Evolutionary conservation across 2,888 invertebrate genomes (phyloP).

Genomic region (Thymelicus lineola): DNA sequence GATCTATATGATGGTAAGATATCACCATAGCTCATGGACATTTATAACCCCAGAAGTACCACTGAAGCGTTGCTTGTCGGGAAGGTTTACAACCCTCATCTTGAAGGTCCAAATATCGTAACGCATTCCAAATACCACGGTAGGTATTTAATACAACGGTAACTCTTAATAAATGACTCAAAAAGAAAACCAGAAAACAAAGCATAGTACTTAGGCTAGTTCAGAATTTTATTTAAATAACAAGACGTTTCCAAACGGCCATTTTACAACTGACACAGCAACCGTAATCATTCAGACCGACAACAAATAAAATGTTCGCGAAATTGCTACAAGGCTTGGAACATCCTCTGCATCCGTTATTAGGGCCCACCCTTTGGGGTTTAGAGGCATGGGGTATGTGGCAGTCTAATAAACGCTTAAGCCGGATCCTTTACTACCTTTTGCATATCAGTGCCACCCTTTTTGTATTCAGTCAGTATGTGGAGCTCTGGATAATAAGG

Average conservation of each 20-base stretch:
- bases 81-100: no score
- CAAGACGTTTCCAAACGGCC: background rate
- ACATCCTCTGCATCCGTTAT: conserved; percentile 54
- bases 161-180: background rate
- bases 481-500: conserved; percentile 67
- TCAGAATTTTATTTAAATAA: background rate
- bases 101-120: no score
- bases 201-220: background rate
- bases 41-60: no score
- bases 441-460: conserved; percentile 57
- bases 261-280: background rate
- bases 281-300: conserved; percentile 4
- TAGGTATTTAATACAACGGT: background rate
- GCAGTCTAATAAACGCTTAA: conserved; percentile 51
- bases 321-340: conserved; percentile 46
- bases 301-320: conserved; percentile 34
- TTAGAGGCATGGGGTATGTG: conserved; percentile 64
- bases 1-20: no score
- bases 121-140: background rate
- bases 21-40: no score
- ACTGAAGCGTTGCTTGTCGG: no score
- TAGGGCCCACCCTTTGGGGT: conserved; percentile 62
- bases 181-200: background rate
- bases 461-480: conserved; percentile 66
- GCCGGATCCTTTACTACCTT: conserved; percentile 50